Evolutionary conservation across 2,888 invertebrate species (phyloP).

Genomic region (Galerucella pusilla): DNA sequence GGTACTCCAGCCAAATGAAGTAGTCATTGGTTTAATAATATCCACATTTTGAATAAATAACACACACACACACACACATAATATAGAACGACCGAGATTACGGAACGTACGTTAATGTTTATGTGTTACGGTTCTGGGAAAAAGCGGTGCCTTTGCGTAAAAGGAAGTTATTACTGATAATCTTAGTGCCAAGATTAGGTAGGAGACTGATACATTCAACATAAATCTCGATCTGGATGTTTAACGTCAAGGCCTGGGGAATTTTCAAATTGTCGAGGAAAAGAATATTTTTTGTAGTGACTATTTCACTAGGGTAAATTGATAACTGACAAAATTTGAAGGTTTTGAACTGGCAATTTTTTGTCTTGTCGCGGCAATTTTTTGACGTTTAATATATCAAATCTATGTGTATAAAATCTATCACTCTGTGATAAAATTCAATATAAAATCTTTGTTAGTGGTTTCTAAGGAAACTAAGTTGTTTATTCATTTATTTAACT

Average conservation of each 20-base stretch:
- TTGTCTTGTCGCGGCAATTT: no score
- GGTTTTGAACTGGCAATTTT: no score
- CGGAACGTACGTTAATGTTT: not conserved
- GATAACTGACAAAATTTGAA: no score
- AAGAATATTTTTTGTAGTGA: not conserved
- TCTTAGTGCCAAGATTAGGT: not conserved
- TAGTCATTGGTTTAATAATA: slow-evolving; percentile 29
- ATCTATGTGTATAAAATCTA: no score
- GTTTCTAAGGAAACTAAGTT: no score
- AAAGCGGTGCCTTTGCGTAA: slow-evolving; percentile 5
- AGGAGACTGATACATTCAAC: not conserved
- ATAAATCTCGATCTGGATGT: not conserved
- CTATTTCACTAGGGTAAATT: no score
- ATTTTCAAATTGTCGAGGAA: not conserved
- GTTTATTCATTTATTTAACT: no score
- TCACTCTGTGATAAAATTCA: no score
- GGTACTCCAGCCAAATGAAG: slow-evolving; percentile 28
- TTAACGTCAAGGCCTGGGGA: not conserved
- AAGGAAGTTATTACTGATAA: slow-evolving; percentile 7
- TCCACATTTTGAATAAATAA: slow-evolving; percentile 30
- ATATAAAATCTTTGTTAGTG: no score
- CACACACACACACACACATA: not conserved
- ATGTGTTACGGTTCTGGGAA: slow-evolving; percentile 5
- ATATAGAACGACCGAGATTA: not conserved
- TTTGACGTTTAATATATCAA: no score